A percentile compares a stretch with the other conserved stretches of the same genome.
Evolutionary conservation across 2,888 invertebrate species (phyloP).

Genomic region (Germaria angustata): DNA sequence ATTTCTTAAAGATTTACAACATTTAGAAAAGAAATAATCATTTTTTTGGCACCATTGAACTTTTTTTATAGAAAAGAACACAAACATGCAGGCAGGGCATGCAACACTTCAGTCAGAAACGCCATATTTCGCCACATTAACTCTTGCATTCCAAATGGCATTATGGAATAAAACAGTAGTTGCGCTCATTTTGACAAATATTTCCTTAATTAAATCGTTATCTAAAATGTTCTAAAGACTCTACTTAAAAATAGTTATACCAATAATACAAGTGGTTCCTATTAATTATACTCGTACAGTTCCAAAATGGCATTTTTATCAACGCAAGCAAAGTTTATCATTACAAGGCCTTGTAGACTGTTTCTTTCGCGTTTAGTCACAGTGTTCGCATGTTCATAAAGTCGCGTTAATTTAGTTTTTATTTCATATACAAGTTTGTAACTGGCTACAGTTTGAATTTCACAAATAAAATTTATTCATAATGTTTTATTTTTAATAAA

Average conservation of each 20-base stretch:
- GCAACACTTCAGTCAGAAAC: too few relatives aligned
- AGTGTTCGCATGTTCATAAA: constrained; percentile 29
- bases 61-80: too few relatives aligned
- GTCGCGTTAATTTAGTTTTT: constrained; percentile 21
- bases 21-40: too few relatives aligned
- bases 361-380: not conserved
- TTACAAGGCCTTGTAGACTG: not conserved
- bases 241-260: not conserved
- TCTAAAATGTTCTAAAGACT: not conserved
- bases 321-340: not conserved
- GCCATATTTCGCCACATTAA: too few relatives aligned
- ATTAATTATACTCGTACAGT: not conserved
- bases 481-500: constrained; percentile 8
- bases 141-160: too few relatives aligned
- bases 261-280: not conserved
- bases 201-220: too few relatives aligned
- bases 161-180: too few relatives aligned
- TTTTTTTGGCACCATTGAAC: too few relatives aligned
- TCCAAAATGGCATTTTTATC: not conserved
- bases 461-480: constrained; percentile 20
- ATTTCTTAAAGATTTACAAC: too few relatives aligned
- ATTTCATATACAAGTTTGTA: too few relatives aligned
- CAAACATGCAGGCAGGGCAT: too few relatives aligned
- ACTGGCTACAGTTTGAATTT: constrained; percentile 25
- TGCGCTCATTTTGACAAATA: too few relatives aligned